These are phyloP conservation scores for Oreochromis niloticus DNA, from an alignment of 2,113 vertebrate genomes.

Conservation along the genomic window DNA sequence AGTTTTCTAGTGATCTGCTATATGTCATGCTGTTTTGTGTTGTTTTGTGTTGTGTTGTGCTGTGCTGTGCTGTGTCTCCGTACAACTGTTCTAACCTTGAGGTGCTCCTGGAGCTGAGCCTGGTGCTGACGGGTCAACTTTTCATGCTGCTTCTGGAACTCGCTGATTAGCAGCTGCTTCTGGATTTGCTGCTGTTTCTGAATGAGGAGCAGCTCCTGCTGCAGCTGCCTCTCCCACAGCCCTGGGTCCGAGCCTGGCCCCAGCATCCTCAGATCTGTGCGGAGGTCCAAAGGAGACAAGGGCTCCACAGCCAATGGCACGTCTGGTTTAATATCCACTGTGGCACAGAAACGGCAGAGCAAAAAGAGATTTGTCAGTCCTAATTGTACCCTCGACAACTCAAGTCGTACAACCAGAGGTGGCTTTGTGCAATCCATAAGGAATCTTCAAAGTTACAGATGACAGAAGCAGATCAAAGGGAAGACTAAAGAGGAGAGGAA, in stretches of 20 bases:
- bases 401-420: neutral
- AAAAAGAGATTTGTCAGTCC: neutral
- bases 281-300: slow-evolving; percentile 86
- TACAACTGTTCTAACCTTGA: slow-evolving; percentile 80
- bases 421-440: neutral
- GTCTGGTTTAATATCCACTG: slow-evolving; percentile 90
- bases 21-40: slow-evolving; percentile 9
- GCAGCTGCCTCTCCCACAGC: slow-evolving; percentile 89
- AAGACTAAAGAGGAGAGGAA: neutral
- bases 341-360: neutral
- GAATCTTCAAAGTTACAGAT: neutral
- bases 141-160: slow-evolving; percentile 99
- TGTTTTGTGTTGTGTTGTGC: neutral
- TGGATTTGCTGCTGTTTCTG: slow-evolving; percentile 99
- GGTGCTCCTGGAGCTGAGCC: slow-evolving; percentile 96
- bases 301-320: slow-evolving; percentile 81
- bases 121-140: slow-evolving; percentile 95
- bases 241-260: slow-evolving; percentile 86
- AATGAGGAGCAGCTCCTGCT: slow-evolving; percentile 93
- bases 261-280: slow-evolving; percentile 92
- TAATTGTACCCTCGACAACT: neutral
- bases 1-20: slow-evolving; percentile 35
- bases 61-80: neutral
- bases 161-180: slow-evolving; percentile 94
- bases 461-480: neutral